phyloP scores from a whole-genome alignment of 53 echinoderm and acorn worm species.

The Antedon mediterranea region DNA sequence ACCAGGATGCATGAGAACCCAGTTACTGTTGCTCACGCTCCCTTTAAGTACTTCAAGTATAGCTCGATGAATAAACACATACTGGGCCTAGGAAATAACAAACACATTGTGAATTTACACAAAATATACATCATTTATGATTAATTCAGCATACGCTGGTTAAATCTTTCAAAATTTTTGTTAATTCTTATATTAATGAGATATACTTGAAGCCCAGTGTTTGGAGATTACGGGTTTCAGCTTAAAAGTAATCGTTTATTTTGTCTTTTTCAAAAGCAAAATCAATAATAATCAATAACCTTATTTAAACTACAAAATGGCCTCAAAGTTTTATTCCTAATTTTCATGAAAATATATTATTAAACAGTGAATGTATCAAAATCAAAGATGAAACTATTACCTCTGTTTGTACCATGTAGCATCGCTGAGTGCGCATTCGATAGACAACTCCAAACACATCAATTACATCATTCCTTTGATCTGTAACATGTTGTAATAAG shows the following conservation, averaged over 20 bases:
- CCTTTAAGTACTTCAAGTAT: neutral
- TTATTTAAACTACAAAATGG: too few relatives aligned
- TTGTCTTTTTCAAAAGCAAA: too few relatives aligned
- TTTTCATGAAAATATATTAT: too few relatives aligned
- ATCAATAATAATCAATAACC: too few relatives aligned
- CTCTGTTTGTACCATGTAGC: neutral
- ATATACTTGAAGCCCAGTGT: too few relatives aligned
- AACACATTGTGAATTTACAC: neutral
- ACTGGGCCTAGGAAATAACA: neutral
- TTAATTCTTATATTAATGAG: too few relatives aligned
- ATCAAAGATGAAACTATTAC: neutral
- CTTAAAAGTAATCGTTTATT: too few relatives aligned
- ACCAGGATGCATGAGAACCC: neutral
- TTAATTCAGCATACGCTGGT: too few relatives aligned
- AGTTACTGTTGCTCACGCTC: neutral
- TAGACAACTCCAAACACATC: neutral
- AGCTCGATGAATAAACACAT: neutral
- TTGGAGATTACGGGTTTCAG: too few relatives aligned
- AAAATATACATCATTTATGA: too few relatives aligned
- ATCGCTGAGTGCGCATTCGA: neutral
- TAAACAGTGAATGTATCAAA: neutral
- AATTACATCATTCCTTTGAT: neutral
- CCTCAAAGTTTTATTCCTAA: too few relatives aligned
- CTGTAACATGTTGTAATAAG: neutral
- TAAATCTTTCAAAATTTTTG: too few relatives aligned